phyloP scores from a whole-genome alignment of 2,797 vertebrate genomes.

The Anisognathus igniventris region DNA sequence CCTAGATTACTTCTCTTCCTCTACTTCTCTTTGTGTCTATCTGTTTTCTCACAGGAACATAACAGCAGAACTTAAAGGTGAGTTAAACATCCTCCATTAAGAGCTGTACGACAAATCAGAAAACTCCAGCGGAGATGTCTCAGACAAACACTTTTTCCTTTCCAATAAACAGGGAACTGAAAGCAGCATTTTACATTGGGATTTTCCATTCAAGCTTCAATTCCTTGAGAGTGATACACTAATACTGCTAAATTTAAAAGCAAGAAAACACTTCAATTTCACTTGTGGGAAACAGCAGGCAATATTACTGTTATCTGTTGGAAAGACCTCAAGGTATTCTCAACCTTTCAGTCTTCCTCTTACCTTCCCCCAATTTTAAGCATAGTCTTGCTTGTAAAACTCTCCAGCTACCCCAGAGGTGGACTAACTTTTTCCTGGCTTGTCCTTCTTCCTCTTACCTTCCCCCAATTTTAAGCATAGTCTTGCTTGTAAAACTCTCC shows the following conservation, averaged over 20 bases:
- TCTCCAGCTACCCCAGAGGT: neutral
- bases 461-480: neutral
- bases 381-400: neutral
- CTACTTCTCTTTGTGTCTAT: neutral
- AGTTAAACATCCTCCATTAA: neutral
- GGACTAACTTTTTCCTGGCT: neutral
- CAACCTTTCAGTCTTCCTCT: neutral
- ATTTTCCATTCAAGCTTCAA: constrained; percentile 28
- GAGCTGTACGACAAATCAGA: neutral
- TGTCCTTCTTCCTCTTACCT: neutral
- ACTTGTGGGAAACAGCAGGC: neutral
- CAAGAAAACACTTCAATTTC: constrained; percentile 22
- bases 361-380: neutral
- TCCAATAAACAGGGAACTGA: neutral
- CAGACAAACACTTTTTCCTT: neutral
- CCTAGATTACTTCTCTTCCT: neutral
- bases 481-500: neutral
- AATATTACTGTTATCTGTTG: constrained; percentile 7
- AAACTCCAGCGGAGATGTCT: neutral
- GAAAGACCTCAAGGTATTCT: neutral
- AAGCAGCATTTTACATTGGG: neutral
- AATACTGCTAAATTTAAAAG: constrained; percentile 34
- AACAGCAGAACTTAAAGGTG: neutral
- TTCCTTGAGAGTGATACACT: constrained; percentile 2
- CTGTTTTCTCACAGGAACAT: neutral